Conservation (phyloP, 2,888 invertebrate genomes). For the Horisme vitalbata region DNA sequence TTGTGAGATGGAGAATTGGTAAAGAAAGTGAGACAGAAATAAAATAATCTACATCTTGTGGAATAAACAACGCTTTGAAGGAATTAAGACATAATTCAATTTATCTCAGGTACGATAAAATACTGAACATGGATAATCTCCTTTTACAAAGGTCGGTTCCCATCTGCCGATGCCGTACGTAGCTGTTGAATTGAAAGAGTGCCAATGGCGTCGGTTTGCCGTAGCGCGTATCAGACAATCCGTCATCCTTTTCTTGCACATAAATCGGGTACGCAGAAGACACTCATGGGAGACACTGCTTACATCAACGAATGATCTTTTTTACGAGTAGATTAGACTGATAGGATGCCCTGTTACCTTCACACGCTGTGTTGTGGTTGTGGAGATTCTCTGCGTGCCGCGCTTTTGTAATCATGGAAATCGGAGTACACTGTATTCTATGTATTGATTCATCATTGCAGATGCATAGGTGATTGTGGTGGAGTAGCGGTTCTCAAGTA, state of each 20-base stretch:
- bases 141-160: conserved; percentile 36
- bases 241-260: conserved; percentile 83
- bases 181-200: conserved; percentile 46
- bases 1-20: conserved; percentile 78
- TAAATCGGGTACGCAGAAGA: conserved; percentile 75
- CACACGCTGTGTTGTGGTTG: conserved; percentile 76
- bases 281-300: conserved; percentile 76
- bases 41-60: conserved; percentile 53
- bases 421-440: conserved; percentile 31
- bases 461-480: conserved; percentile 45
- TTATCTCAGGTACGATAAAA: conserved; percentile 35
- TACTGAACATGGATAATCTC: conserved; percentile 5
- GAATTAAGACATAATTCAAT: conserved; percentile 17
- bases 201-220: conserved; percentile 77
- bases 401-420: conserved; percentile 58
- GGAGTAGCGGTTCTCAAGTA: conserved; percentile 32
- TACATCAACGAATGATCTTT: conserved; percentile 77
- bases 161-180: too few species aligned
- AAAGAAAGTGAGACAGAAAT: conserved; percentile 81
- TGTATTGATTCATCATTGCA: conserved; percentile 34
- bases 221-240: conserved; percentile 74
- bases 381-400: conserved; percentile 72
- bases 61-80: conserved; percentile 15
- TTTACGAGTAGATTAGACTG: conserved; percentile 77
- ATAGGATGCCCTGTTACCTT: conserved; percentile 80